Conservation (phyloP, 2,888 invertebrate species). For the Fabriciana adippe region DNA sequence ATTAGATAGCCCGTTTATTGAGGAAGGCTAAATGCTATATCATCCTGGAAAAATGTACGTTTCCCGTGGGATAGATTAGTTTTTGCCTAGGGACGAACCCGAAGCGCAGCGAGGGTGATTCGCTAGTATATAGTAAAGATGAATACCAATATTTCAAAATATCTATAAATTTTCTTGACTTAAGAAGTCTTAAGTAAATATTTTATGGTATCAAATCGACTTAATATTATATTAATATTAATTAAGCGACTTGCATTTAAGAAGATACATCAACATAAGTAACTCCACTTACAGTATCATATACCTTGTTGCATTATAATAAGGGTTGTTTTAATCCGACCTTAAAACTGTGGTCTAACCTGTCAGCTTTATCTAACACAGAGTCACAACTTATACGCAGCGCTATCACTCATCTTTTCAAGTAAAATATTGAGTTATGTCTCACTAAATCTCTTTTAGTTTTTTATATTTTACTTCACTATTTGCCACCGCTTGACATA, state of each 20-base stretch:
- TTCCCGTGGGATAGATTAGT: too few species aligned
- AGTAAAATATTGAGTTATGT: background rate
- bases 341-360: conserved; percentile 37
- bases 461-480: too few species aligned
- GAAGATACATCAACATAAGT: conserved; percentile 7
- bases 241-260: conserved; percentile 24
- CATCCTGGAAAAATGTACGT: too few species aligned
- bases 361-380: conserved; percentile 41
- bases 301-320: conserved; percentile 19
- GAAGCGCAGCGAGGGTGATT: too few species aligned
- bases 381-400: conserved; percentile 3
- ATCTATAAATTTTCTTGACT: too few species aligned
- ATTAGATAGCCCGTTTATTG: too few species aligned
- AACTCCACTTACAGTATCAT: background rate
- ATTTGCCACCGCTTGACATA: too few species aligned
- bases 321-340: conserved; percentile 13
- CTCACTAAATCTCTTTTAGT: too few species aligned
- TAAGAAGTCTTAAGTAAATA: background rate
- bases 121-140: too few species aligned
- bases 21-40: too few species aligned
- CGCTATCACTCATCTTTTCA: background rate
- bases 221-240: conserved; percentile 1
- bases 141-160: background rate
- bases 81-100: too few species aligned
- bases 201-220: conserved; percentile 3